A percentile compares a stretch with the other conserved stretches of the same genome.
phyloP scores from a whole-genome alignment of 2,113 vertebrate genomes.

The Aegotheles bennettii region DNA sequence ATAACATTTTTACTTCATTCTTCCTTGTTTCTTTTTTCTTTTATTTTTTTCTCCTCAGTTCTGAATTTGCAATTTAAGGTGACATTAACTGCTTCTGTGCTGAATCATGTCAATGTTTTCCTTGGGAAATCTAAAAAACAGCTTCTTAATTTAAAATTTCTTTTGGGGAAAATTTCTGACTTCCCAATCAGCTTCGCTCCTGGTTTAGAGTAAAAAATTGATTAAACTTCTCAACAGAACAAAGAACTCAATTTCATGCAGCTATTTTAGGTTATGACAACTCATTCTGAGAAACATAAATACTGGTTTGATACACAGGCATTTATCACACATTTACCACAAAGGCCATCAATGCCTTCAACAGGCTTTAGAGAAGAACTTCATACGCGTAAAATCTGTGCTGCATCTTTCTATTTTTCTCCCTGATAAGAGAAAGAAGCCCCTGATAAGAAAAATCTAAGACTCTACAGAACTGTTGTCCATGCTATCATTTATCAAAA shows the following conservation, averaged over 20 bases:
- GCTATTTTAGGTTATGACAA: background rate
- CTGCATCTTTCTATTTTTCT: background rate
- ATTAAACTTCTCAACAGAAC: background rate
- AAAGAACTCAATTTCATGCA: background rate
- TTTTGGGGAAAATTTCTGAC: background rate
- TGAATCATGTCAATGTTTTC: background rate
- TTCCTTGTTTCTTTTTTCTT: background rate
- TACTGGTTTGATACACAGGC: background rate
- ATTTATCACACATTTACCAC: background rate
- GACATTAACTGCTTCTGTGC: background rate
- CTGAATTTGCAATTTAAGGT: background rate
- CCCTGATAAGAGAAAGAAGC: background rate
- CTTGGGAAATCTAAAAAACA: background rate
- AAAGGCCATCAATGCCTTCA: background rate
- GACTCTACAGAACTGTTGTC: background rate
- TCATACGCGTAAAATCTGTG: background rate
- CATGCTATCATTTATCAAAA: background rate
- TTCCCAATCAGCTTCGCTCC: background rate
- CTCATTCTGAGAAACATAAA: background rate
- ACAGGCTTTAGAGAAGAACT: background rate
- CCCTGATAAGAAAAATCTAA: background rate
- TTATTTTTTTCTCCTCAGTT: background rate
- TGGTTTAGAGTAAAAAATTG: background rate
- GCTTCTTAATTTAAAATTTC: background rate
- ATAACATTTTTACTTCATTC: background rate